Percentiles rank a stretch among this genome's conserved stretches.
These are phyloP conservation scores for Acanthisitta chloris DNA, from an alignment of 2,113 vertebrate genomes.

Conservation along the genomic window DNA sequence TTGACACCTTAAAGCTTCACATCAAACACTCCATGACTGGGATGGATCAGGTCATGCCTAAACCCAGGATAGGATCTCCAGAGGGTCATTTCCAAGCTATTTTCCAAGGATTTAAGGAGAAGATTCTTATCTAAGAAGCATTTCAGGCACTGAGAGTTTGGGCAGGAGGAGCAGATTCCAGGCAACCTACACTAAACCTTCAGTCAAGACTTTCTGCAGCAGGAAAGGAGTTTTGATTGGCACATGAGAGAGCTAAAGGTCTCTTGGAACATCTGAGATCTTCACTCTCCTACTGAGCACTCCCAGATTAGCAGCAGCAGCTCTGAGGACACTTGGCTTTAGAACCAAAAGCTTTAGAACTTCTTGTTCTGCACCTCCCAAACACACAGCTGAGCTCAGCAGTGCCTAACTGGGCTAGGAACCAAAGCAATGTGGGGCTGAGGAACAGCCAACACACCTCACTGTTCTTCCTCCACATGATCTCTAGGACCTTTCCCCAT, in stretches of 20 bases:
- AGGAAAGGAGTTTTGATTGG: too few relatives aligned
- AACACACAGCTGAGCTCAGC: background rate
- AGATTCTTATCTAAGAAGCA: background rate
- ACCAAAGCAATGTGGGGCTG: rapidly evolving
- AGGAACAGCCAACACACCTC: background rate
- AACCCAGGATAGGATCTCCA: rapidly evolving
- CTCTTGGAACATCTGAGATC: rapidly evolving
- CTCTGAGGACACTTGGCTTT: background rate
- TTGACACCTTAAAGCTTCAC: background rate
- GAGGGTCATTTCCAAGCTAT: rapidly evolving
- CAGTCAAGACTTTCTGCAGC: background rate
- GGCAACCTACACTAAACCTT: background rate
- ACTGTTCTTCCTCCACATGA: rapidly evolving
- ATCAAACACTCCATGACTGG: rapidly evolving
- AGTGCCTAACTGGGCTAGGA: background rate
- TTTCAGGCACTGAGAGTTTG: background rate
- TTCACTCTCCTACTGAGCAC: background rate
- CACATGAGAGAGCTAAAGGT: too few relatives aligned
- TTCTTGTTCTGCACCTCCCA: too few relatives aligned
- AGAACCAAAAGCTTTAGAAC: rapidly evolving
- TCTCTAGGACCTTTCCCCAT: rapidly evolving
- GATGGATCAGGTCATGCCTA: rapidly evolving
- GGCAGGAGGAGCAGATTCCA: background rate
- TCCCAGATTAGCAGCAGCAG: rapidly evolving
- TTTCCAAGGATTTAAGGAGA: background rate